These are phyloP conservation scores for Zaprionus africanus DNA, from an alignment of 1,140 invertebrate species.

Conservation along the genomic window DNA sequence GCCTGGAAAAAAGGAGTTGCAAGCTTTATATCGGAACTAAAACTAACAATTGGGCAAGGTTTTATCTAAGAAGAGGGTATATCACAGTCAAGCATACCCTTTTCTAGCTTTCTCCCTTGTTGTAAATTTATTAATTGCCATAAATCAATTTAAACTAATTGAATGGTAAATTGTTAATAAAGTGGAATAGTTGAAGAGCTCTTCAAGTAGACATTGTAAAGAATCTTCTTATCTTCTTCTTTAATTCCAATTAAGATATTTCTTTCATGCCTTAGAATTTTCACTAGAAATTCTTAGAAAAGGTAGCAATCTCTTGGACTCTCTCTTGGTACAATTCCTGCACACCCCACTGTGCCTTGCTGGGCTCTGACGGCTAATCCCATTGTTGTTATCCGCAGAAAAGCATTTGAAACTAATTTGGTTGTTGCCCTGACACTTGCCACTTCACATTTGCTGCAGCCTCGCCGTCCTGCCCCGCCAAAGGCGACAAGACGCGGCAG, in stretches of 20 bases:
- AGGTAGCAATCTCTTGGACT: neutral
- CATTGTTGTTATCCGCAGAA: constrained; percentile 18
- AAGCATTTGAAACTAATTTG: constrained; percentile 69
- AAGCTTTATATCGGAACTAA: too few species aligned
- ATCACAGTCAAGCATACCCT: too few species aligned
- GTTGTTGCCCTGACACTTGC: constrained; percentile 54
- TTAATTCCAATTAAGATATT: neutral
- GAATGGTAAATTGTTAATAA: neutral
- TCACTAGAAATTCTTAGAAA: too few species aligned
- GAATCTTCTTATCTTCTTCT: too few species aligned
- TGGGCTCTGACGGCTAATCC: constrained; percentile 8
- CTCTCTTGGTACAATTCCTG: neutral
- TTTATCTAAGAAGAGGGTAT: too few species aligned
- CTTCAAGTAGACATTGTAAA: too few species aligned
- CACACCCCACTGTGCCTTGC: neutral
- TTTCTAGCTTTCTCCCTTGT: too few species aligned
- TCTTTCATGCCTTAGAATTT: neutral
- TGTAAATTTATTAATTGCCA: neutral
- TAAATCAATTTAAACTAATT: neutral
- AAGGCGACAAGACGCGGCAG: constrained; percentile 40
- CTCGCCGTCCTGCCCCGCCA: neutral
- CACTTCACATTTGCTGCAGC: constrained; percentile 33
- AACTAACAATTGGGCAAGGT: too few species aligned
- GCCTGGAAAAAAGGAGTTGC: too few species aligned
- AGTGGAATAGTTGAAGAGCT: neutral